Percentiles rank a stretch among this genome's conserved stretches.
phyloP scores from a whole-genome alignment of 2,113 vertebrate genomes.

The Hydropotes inermis region DNA sequence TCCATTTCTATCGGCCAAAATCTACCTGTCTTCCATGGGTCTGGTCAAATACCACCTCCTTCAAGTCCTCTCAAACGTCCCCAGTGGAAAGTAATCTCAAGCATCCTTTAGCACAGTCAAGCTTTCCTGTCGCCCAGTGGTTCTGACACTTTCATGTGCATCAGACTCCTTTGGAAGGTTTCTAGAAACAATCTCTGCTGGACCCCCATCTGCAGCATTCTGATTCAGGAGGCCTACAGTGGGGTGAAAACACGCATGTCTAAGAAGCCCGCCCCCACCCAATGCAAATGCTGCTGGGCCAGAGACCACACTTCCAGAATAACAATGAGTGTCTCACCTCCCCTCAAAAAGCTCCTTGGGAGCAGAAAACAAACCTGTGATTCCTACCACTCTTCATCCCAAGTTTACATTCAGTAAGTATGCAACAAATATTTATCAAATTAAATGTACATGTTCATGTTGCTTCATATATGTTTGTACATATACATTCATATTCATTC shows the following conservation, averaged over 20 bases:
- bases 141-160: neutral
- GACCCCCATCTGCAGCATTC: neutral
- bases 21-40: neutral
- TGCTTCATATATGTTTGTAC: constrained; percentile 42
- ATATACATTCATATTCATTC: constrained; percentile 21
- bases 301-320: neutral
- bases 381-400: neutral
- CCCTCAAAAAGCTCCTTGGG: neutral
- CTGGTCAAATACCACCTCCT: neutral
- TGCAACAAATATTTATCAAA: constrained; percentile 42
- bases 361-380: neutral
- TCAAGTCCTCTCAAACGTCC: neutral
- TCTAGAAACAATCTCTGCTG: neutral
- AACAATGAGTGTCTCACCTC: neutral
- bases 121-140: neutral
- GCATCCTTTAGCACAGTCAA: neutral
- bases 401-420: constrained; percentile 24
- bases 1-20: neutral
- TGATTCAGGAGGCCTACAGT: neutral
- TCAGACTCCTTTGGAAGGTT: neutral
- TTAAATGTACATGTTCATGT: neutral
- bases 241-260: neutral
- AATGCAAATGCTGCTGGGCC: neutral
- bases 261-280: neutral
- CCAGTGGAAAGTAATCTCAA: neutral